Conservation (phyloP, 2,888 invertebrate genomes). For the Epirrita christyi region DNA sequence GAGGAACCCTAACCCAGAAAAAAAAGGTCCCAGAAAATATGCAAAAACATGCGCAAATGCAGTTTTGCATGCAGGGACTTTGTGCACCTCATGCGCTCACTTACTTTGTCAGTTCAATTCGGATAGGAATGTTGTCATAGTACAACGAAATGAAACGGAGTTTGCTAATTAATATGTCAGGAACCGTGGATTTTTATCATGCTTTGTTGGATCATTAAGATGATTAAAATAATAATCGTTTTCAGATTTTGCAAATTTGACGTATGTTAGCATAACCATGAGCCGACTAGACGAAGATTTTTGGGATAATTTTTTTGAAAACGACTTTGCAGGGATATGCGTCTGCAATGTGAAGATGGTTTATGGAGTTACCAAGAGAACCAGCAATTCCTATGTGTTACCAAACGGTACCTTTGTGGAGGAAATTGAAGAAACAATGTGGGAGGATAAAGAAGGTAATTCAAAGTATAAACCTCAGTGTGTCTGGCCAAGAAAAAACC, state of each 20-base stretch:
- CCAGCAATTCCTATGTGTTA: constrained; percentile 7
- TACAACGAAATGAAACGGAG: too few relatives aligned
- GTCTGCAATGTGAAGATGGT: constrained; percentile 48
- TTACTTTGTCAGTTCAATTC: too few relatives aligned
- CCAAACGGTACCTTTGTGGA: constrained; percentile 15
- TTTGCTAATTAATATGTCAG: too few relatives aligned
- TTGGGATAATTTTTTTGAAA: constrained; percentile 28
- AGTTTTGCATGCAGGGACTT: too few relatives aligned
- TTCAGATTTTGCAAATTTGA: constrained; percentile 3
- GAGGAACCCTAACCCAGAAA: too few relatives aligned
- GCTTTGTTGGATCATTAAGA: too few relatives aligned
- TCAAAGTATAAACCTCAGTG: not conserved
- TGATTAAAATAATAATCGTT: not conserved
- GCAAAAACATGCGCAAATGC: too few relatives aligned
- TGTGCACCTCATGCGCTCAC: too few relatives aligned
- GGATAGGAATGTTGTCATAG: too few relatives aligned
- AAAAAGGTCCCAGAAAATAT: too few relatives aligned
- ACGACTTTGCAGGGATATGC: constrained; percentile 41
- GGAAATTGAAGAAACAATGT: constrained; percentile 22
- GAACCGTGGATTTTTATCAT: too few relatives aligned
- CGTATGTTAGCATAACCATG: constrained; percentile 1
- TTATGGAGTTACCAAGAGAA: constrained; percentile 44
- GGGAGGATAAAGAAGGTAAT: constrained; percentile 36
- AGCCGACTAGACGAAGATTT: constrained; percentile 25
- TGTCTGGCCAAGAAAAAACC: too few relatives aligned